phyloP scores from a whole-genome alignment of 2,888 invertebrate genomes.

The Cremastinae sp. region DNA sequence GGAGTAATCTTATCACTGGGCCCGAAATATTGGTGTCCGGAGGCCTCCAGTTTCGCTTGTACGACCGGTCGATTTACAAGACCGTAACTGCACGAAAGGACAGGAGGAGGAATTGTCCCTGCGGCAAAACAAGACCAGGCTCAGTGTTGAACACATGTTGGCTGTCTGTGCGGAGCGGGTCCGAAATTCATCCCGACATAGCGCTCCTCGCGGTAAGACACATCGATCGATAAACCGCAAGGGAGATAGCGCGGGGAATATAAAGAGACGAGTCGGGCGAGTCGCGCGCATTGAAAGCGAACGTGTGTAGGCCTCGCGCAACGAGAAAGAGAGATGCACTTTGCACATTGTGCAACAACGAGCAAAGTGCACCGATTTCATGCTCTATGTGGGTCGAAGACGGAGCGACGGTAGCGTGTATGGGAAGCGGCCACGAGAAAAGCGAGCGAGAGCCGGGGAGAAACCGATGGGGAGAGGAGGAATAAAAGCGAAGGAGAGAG shows the following conservation, averaged over 20 bases:
- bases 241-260: constrained; percentile 15
- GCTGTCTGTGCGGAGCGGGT: constrained; percentile 38
- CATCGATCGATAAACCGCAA: constrained; percentile 49
- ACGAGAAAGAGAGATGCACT: constrained; percentile 37
- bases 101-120: constrained; percentile 45
- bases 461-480: constrained; percentile 5
- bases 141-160: constrained; percentile 54
- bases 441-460: constrained; percentile 1
- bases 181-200: constrained; percentile 45
- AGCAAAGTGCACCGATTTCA: constrained; percentile 51
- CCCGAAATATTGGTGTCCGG: constrained; percentile 45
- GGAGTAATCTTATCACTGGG: constrained; percentile 51
- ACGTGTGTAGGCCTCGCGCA: constrained; percentile 20
- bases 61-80: constrained; percentile 40
- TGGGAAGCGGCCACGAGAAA: neutral
- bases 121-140: constrained; percentile 48
- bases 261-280: constrained; percentile 7
- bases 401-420: neutral
- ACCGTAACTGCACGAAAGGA: constrained; percentile 43
- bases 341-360: constrained; percentile 42
- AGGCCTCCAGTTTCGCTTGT: constrained; percentile 30
- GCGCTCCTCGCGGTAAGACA: constrained; percentile 48
- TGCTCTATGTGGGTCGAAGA: constrained; percentile 39
- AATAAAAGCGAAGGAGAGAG: constrained; percentile 14
- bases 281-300: neutral